These are phyloP conservation scores for Lophotis ruficrista DNA, from an alignment of 2,113 vertebrate species.

Conservation along the genomic window DNA sequence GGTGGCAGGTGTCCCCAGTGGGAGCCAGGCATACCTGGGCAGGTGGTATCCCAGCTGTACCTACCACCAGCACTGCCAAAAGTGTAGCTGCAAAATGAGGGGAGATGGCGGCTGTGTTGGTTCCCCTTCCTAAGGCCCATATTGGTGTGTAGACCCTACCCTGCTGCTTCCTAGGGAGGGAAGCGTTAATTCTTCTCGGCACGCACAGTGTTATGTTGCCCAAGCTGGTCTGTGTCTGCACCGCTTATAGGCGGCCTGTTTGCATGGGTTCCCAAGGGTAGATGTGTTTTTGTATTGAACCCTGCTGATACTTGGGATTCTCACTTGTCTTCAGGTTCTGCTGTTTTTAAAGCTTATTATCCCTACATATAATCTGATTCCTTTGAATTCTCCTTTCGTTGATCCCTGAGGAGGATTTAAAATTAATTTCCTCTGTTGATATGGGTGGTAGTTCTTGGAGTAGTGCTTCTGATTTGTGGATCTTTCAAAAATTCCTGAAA, in stretches of 20 bases:
- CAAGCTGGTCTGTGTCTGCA: background rate
- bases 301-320: background rate
- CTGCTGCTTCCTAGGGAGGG: background rate
- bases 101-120: background rate
- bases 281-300: background rate
- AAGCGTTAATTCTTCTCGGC: background rate
- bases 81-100: too few relatives aligned
- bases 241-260: rapidly evolving
- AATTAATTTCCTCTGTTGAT: background rate
- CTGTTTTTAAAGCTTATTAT: background rate
- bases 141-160: rapidly evolving
- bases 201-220: rapidly evolving
- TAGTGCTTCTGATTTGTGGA: background rate
- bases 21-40: background rate
- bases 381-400: background rate
- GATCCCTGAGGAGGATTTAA: background rate
- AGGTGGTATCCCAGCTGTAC: background rate
- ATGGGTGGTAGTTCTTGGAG: background rate
- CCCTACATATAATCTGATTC: background rate
- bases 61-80: rapidly evolving
- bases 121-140: rapidly evolving
- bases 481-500: background rate
- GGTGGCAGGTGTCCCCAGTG: background rate
- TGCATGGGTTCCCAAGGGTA: background rate
- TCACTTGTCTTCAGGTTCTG: background rate